Evolutionary conservation across 2,797 vertebrate species (phyloP), one percentile per base, ranked within the genome.

Genomic region (Notolabrus celidotus): DNA sequence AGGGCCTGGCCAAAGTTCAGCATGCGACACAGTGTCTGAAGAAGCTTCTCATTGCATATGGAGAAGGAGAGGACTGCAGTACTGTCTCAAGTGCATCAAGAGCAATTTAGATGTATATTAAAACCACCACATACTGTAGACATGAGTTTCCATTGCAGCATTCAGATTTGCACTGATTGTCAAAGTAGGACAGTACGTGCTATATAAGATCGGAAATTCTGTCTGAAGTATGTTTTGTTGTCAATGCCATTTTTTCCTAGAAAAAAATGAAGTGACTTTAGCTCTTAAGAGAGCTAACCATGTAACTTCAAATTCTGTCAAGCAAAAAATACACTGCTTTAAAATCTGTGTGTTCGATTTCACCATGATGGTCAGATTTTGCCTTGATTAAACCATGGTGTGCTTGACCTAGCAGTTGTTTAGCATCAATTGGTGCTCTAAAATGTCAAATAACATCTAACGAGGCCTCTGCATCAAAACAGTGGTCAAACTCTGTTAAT

Each of bases 1-100:
- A 91, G 89, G 27, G 57, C 15, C 58, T 85, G 76, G 84, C 84
- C 74, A 87, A 87, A 89, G 86, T 83, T 89, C 86, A 88, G 75
- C 62, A 73, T 82, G 78, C 71, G 46, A 60, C 67, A 67, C 61
- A 65, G 71, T 57, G 64, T 84, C 74, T 85, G 51, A 83, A 88
- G 85, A 90, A 41, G 49, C 74, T 75, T 73, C 42, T 58, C 59
- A 81, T 59, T 33, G 55, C 55, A 83, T 51, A 75, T 65, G 55
- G 51, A 67, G 67, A 70, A 63, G n/a, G 27, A 62, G 54, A 63
- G 20, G 47, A 38, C 27, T 25, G 43, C 6, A 45, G 39, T 53
- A 15, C 22, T 39, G n/a, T 51, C 43, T 55, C 31, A 59, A 64
- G 20, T 56, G 11, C 49, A 45, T 15, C 22, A 25, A 64, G n/a